phyloP scores from a whole-genome alignment of 2,113 vertebrate species.

The Azemiops feae region DNA sequence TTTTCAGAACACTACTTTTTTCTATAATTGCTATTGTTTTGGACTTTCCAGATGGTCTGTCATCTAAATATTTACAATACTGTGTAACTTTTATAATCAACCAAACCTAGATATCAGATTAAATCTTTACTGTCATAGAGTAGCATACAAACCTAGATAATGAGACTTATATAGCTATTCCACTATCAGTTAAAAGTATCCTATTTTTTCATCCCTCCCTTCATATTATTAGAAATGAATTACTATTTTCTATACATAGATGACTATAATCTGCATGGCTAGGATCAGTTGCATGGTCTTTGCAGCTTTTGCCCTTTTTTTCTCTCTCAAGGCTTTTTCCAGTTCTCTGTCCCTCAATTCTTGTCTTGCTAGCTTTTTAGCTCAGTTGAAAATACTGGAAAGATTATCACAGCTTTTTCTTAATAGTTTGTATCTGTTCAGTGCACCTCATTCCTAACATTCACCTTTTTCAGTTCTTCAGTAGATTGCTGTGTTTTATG shows the following conservation, averaged over 20 bases:
- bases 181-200: neutral
- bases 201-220: neutral
- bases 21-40: neutral
- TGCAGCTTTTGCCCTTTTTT: neutral
- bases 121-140: neutral
- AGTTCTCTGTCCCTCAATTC: neutral
- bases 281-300: neutral
- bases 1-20: neutral
- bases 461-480: conserved; percentile 17
- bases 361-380: conserved; percentile 18
- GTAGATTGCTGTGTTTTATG: conserved; percentile 30
- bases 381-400: conserved; percentile 46
- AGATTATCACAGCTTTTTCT: conserved; percentile 39
- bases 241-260: neutral
- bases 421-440: conserved; percentile 28
- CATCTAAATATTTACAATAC: neutral
- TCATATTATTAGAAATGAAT: neutral
- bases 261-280: neutral
- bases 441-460: conserved; percentile 19
- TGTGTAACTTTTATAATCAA: neutral
- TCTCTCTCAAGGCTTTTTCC: neutral
- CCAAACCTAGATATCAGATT: neutral
- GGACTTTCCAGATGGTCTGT: neutral
- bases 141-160: neutral
- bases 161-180: neutral